phyloP scores from a whole-genome alignment of 2,113 vertebrate species.

The Leptocoma aspasia region DNA sequence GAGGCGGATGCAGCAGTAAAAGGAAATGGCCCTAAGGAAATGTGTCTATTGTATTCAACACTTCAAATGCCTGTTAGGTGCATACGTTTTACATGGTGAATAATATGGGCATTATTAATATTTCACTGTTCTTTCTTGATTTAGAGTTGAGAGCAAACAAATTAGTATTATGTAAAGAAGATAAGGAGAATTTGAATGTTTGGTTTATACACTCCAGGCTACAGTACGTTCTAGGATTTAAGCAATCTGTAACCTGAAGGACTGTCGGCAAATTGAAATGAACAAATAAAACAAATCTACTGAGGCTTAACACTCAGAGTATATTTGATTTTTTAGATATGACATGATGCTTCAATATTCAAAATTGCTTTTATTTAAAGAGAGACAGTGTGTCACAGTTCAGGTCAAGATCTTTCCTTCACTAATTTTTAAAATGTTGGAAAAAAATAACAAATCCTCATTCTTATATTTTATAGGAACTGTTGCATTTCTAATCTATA shows the following conservation, averaged over 20 bases:
- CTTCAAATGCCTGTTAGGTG: background rate
- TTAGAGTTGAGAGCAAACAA: constrained; percentile 16
- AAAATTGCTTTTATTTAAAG: background rate
- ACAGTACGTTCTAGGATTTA: background rate
- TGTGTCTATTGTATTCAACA: background rate
- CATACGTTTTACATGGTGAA: background rate
- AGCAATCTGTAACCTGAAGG: background rate
- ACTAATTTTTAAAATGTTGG: background rate
- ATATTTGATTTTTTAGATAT: background rate
- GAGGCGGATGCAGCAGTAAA: background rate
- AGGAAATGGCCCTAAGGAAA: background rate
- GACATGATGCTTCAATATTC: background rate
- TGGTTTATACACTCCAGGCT: background rate
- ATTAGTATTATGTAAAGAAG: constrained; percentile 18
- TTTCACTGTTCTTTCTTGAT: constrained; percentile 14
- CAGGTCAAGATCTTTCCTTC: background rate
- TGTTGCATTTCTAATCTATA: background rate
- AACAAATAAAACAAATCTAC: constrained; percentile 2
- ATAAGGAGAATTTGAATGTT: constrained; percentile 2
- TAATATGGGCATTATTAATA: background rate
- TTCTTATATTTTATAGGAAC: background rate
- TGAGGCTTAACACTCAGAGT: background rate
- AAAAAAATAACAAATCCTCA: too few relatives aligned
- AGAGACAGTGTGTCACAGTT: background rate
- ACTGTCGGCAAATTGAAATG: background rate